These are phyloP conservation scores for Drosophila pegasa DNA, from an alignment of 2,888 invertebrate species.

Conservation along the genomic window DNA sequence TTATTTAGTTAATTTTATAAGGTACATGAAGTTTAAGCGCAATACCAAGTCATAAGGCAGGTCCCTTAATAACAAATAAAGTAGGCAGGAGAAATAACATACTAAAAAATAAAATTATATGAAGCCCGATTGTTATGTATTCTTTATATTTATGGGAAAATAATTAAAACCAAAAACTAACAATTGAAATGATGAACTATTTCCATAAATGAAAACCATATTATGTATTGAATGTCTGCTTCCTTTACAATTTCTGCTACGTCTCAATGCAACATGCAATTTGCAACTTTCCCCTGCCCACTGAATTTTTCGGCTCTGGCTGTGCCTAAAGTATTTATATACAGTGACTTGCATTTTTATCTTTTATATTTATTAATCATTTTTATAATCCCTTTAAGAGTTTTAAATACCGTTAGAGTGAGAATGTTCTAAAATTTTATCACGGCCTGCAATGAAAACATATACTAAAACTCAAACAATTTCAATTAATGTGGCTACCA, in stretches of 20 bases:
- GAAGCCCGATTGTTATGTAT: slow-evolving; percentile 8
- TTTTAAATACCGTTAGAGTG: slow-evolving; percentile 17
- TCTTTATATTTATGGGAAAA: slow-evolving; percentile 17
- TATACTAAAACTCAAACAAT: neutral
- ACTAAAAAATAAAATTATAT: neutral
- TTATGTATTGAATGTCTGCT: neutral
- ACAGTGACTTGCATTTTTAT: slow-evolving; percentile 16
- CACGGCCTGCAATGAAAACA: slow-evolving; percentile 1
- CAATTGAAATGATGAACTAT: slow-evolving; percentile 18
- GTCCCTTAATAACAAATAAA: slow-evolving; percentile 16
- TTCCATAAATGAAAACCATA: slow-evolving; percentile 2
- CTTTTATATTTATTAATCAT: neutral
- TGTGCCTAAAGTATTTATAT: slow-evolving; percentile 39
- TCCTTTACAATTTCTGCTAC: neutral
- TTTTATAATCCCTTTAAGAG: slow-evolving; percentile 6
- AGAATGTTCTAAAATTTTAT: slow-evolving; percentile 7
- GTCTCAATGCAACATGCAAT: neutral
- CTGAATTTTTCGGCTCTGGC: slow-evolving; percentile 40
- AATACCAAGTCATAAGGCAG: slow-evolving; percentile 57
- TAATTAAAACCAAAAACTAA: slow-evolving; percentile 48
- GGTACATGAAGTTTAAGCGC: slow-evolving; percentile 79
- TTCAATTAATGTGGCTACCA: neutral
- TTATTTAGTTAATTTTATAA: slow-evolving; percentile 68
- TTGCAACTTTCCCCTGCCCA: neutral
- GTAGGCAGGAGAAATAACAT: slow-evolving; percentile 1